Evolutionary conservation across 2,797 vertebrate species (phyloP), one percentile per base, ranked within the genome.

Genomic region (Lepidocolaptes lacrymiger): DNA sequence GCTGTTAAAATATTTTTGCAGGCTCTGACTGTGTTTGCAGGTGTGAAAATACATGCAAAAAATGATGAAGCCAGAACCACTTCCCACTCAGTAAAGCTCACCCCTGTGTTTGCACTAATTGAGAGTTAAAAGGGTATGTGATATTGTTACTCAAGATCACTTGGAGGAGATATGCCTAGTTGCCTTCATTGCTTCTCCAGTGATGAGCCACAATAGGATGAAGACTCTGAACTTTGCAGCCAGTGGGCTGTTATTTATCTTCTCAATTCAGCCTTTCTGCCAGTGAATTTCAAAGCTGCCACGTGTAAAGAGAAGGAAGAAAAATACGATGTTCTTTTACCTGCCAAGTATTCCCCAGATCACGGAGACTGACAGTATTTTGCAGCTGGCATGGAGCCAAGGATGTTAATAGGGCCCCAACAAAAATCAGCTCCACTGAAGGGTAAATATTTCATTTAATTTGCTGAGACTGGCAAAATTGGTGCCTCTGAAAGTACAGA

Each of bases 271-370:
- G 37, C 67, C 56, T 91, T 81, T 81, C 27, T 89, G 34, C 28
- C 85, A 48, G 44, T 52, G 74, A 64, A 80, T 89, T 93, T 93
- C 62, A 93, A 96, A 85, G 77, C 62, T 84, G 8, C 56, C 9
- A 48, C 90, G 39, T 61, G 49, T 71, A 67, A 95, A 89, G 52
- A 59, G 54, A 78, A 78, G 37, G 4, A 51, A 52, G 69, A 73
- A 83, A 93, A 68, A 61, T 7, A 27, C 11, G 55, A 5, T 37
- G 19, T 24, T 74, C 13, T 43, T 43, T 94, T 96, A 84, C 43
- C 8, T 77, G 52, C 67, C 44, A 71, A 36, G 28, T 93, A 54
- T 75, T 93, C 48, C 23, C 49, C 49, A 73, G 86, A 68, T 94
- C 86, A 73, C 76, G 95, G 73, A 77, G 48, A 36, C 37, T 85